These are phyloP conservation scores for Kryptopterus vitreolus DNA, from an alignment of 2,797 vertebrate species.

Conservation along the genomic window DNA sequence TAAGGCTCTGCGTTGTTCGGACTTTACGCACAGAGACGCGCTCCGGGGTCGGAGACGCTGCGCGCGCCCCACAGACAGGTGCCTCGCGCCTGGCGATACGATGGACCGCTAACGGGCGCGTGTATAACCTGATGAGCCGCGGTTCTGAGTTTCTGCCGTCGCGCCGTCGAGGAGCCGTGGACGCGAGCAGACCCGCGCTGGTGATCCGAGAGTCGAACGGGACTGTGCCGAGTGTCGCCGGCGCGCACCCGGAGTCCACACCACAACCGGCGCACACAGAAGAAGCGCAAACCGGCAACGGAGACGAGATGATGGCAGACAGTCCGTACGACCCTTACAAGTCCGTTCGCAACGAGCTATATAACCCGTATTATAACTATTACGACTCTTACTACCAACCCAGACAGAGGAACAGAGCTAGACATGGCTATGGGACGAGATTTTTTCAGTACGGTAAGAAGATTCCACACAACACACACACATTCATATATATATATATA, in stretches of 20 bases:
- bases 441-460: slow-evolving; percentile 86
- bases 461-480: no score
- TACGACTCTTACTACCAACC: slow-evolving; percentile 87
- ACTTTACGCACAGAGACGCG: slow-evolving; percentile 63
- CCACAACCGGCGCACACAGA: slow-evolving; percentile 46
- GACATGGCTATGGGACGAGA: slow-evolving; percentile 84
- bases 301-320: slow-evolving; percentile 82
- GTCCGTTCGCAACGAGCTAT: slow-evolving; percentile 81
- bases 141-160: slow-evolving; percentile 80
- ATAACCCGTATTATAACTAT: slow-evolving; percentile 90
- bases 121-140: slow-evolving; percentile 81
- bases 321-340: slow-evolving; percentile 90
- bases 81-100: slow-evolving; percentile 75
- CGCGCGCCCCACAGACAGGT: slow-evolving; percentile 54
- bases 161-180: slow-evolving; percentile 58
- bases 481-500: not conserved
- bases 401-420: slow-evolving; percentile 64
- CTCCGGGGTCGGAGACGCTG: slow-evolving; percentile 26
- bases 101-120: slow-evolving; percentile 89
- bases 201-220: slow-evolving; percentile 59
- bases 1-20: slow-evolving; percentile 61
- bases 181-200: slow-evolving; percentile 50
- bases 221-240: slow-evolving; percentile 43
- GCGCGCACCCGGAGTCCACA: not conserved
- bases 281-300: slow-evolving; percentile 25